phyloP scores from a whole-genome alignment of 2,888 invertebrate species.

The Psylliodes chrysocephalus region DNA sequence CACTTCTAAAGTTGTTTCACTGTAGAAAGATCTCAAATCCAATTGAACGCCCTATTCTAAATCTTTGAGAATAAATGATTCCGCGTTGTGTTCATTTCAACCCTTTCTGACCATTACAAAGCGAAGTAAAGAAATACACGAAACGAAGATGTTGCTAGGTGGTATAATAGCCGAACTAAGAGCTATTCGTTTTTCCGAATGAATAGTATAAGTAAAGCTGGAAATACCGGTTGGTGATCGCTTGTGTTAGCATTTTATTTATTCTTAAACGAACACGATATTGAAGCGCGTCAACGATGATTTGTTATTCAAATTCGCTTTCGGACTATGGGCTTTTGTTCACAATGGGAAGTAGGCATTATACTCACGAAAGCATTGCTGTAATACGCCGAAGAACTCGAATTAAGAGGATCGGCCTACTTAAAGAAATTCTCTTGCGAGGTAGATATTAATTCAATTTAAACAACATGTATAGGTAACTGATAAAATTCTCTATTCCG shows the following conservation, averaged over 20 bases:
- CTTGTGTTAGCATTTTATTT: slow-evolving; percentile 18
- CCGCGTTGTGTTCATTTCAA: slow-evolving; percentile 1
- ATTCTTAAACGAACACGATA: slow-evolving; percentile 20
- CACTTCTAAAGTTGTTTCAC: neutral
- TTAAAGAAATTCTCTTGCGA: too few relatives aligned
- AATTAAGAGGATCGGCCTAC: neutral
- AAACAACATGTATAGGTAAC: too few relatives aligned
- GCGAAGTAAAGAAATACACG: neutral
- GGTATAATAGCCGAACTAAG: neutral
- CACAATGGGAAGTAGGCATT: slow-evolving; percentile 33
- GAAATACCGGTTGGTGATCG: slow-evolving; percentile 27
- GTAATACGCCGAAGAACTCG: slow-evolving; percentile 1
- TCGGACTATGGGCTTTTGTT: slow-evolving; percentile 27
- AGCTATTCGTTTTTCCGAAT: slow-evolving; percentile 7
- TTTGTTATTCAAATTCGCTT: slow-evolving; percentile 30
- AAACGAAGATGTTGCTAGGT: neutral
- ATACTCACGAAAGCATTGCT: slow-evolving; percentile 18
- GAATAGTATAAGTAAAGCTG: slow-evolving; percentile 7
- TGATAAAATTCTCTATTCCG: too few relatives aligned
- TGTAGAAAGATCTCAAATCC: neutral
- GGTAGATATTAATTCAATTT: too few relatives aligned
- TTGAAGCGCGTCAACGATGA: slow-evolving; percentile 26
- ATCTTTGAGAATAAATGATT: neutral
- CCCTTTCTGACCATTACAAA: slow-evolving; percentile 11
- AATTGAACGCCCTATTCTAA: neutral